Conservation (phyloP, 2,797 vertebrate genomes). For the Pangasius macronema region DNA sequence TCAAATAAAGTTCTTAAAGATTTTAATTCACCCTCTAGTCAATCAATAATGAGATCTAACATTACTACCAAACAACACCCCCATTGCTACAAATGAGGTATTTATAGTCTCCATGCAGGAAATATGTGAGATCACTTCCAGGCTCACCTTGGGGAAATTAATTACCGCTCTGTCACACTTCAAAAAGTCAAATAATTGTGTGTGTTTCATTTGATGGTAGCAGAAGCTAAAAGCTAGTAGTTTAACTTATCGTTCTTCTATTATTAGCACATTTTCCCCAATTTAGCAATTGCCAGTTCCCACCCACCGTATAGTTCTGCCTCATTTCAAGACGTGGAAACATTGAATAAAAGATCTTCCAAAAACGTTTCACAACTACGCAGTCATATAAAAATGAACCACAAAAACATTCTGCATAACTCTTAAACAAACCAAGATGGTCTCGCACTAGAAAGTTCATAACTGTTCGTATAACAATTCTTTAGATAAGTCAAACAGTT, state of each 20-base stretch:
- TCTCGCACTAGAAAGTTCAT: not conserved
- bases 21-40: not conserved
- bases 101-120: constrained; percentile 10
- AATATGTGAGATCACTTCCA: constrained; percentile 10
- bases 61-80: not conserved
- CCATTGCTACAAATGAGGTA: not conserved
- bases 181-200: not conserved
- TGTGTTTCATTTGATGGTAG: not conserved
- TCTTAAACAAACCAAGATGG: not conserved
- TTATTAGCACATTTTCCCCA: not conserved
- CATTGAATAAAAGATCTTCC: not conserved
- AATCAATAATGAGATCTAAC: not conserved
- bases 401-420: not conserved
- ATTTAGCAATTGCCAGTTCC: not conserved
- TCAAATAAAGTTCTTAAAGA: not conserved
- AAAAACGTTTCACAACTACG: too few species aligned
- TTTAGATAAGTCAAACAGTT: not conserved
- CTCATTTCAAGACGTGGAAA: not conserved
- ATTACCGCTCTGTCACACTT: constrained; percentile 14
- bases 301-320: not conserved
- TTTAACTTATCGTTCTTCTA: constrained; percentile 1
- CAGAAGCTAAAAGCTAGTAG: not conserved
- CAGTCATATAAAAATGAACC: too few species aligned
- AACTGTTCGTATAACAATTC: not conserved
- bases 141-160: not conserved